These are phyloP conservation scores for Labeo calbasu DNA, from an alignment of 2,797 vertebrate species.

Conservation along the genomic window DNA sequence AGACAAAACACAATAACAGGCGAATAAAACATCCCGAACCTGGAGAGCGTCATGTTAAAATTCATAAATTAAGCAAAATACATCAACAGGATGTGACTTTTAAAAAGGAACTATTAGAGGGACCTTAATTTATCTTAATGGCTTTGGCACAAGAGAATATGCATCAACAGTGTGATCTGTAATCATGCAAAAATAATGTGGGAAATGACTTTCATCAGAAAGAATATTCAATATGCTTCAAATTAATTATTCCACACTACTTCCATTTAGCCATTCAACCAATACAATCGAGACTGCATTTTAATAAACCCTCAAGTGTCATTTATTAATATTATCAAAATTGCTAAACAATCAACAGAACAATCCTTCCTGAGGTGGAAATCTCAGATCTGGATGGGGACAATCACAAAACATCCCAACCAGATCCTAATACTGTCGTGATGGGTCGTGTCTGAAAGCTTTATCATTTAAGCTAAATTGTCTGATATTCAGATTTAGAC, in stretches of 20 bases:
- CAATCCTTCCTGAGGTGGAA: conserved; percentile 22
- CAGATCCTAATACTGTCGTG: conserved; percentile 41
- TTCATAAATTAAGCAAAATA: background rate
- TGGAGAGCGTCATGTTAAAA: background rate
- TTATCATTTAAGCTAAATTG: background rate
- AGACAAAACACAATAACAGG: background rate
- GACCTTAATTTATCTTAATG: background rate
- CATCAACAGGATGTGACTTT: background rate
- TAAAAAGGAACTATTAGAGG: background rate
- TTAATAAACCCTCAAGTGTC: background rate
- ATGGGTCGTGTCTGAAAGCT: conserved; percentile 8
- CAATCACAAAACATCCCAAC: background rate
- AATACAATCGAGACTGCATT: background rate
- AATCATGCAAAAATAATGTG: background rate
- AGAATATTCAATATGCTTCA: background rate
- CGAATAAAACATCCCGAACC: background rate
- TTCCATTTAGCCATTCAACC: background rate
- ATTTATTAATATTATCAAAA: background rate
- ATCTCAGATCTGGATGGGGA: background rate
- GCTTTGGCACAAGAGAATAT: conserved; percentile 1
- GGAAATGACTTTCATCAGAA: background rate
- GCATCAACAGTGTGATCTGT: background rate
- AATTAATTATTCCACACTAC: background rate
- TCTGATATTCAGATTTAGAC: background rate
- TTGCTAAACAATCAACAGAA: background rate